A percentile compares a stretch with the other conserved stretches of the same genome.
These are phyloP conservation scores for Poeciliopsis gracilis DNA, from an alignment of 2,797 vertebrate genomes.

Conservation along the genomic window DNA sequence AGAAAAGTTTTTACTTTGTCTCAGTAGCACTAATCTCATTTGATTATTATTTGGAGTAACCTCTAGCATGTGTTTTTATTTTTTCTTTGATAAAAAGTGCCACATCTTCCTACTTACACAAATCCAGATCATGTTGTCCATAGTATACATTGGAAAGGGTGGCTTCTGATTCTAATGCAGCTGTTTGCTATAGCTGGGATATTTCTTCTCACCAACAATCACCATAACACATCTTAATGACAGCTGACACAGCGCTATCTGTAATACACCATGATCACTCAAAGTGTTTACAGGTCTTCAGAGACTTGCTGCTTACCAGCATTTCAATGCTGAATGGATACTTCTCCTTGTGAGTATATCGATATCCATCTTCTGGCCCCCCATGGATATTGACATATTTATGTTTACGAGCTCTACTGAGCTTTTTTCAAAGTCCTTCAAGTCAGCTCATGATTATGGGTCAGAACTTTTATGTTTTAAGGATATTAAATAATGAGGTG, in stretches of 20 bases:
- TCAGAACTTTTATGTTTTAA: not conserved
- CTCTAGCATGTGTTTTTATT: constrained; percentile 29
- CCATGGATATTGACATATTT: constrained; percentile 38
- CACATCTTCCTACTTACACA: constrained; percentile 16
- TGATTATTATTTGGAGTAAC: constrained; percentile 34
- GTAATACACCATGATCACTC: constrained; percentile 44
- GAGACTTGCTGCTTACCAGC: constrained; percentile 37
- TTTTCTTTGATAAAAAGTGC: constrained; percentile 8
- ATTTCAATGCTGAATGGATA: constrained; percentile 38
- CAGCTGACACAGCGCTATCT: constrained; percentile 48
- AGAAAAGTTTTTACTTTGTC: constrained; percentile 17
- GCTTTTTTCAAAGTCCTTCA: not conserved
- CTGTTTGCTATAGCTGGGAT: constrained; percentile 13
- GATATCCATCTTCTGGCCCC: not conserved
- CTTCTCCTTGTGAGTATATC: constrained; percentile 31
- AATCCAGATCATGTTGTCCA: constrained; percentile 25
- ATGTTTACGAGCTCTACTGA: constrained; percentile 22
- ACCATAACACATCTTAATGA: constrained; percentile 45
- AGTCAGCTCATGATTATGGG: not conserved
- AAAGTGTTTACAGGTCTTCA: constrained; percentile 44
- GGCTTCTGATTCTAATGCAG: constrained; percentile 13
- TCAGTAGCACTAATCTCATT: constrained; percentile 42
- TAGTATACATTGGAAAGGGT: constrained; percentile 17
- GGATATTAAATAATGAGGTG: not conserved
- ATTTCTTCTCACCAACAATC: constrained; percentile 46